Evolutionary conservation across 2,888 invertebrate genomes (phyloP).

Genomic region (Cyaniris semiargus): DNA sequence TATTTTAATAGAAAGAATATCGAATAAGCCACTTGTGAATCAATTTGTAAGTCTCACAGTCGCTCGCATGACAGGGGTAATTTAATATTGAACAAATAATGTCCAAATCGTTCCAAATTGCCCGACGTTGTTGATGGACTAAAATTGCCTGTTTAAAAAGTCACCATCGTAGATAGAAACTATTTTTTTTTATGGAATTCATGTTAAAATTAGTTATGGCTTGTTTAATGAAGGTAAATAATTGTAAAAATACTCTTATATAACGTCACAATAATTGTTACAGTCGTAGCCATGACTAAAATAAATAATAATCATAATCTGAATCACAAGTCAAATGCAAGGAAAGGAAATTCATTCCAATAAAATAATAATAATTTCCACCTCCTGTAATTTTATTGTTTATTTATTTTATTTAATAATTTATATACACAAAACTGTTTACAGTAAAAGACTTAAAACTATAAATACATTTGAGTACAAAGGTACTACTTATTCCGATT

Average conservation of each 20-base stretch:
- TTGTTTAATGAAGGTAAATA: too few species aligned
- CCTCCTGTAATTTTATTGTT: background rate
- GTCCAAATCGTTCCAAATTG: conserved; percentile 37
- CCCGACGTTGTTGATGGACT: background rate
- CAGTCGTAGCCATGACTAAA: too few species aligned
- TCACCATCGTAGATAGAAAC: background rate
- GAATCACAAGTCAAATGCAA: too few species aligned
- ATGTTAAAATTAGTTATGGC: background rate
- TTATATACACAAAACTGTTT: too few species aligned
- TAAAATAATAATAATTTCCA: background rate
- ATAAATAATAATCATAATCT: too few species aligned
- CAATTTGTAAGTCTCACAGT: conserved; percentile 1
- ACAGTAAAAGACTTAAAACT: too few species aligned
- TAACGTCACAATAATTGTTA: too few species aligned
- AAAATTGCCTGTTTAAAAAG: conserved; percentile 2
- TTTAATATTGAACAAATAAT: conserved; percentile 28
- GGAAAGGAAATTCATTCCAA: too few species aligned
- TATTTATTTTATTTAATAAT: too few species aligned
- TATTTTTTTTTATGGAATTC: background rate
- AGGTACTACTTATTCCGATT: too few species aligned
- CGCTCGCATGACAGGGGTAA: background rate
- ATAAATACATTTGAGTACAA: too few species aligned
- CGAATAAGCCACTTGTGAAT: background rate
- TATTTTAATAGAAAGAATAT: background rate
- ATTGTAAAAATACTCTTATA: too few species aligned